These are phyloP conservation scores for Apostichopus leukothele DNA, from an alignment of 53 echinoderm and acorn worm genomes.

Conservation along the genomic window DNA sequence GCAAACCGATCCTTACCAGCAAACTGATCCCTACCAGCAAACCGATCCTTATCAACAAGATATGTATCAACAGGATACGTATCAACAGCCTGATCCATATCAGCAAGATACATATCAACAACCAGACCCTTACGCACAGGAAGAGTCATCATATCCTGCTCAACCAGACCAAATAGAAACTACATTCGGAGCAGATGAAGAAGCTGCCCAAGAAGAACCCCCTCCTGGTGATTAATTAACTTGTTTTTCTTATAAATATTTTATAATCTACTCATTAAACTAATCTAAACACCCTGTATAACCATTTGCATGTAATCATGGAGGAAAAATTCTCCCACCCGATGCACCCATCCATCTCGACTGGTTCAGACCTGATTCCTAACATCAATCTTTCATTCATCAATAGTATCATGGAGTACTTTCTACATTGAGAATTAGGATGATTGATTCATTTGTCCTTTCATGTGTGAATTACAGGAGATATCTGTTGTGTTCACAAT, in stretches of 20 bases:
- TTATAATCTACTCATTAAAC: neutral
- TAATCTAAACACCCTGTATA: too few relatives aligned
- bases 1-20: neutral
- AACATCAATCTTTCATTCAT: too few relatives aligned
- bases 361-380: too few relatives aligned
- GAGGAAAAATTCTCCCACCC: too few relatives aligned
- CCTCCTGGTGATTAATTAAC: neutral
- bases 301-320: too few relatives aligned
- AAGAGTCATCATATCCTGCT: neutral
- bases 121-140: conserved; percentile 14
- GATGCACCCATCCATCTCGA: too few relatives aligned
- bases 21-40: neutral
- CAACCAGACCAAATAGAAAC: conserved; percentile 62
- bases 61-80: conserved; percentile 3
- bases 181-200: conserved; percentile 75
- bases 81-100: conserved; percentile 36
- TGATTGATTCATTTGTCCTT: too few relatives aligned
- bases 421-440: too few relatives aligned
- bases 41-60: too few relatives aligned
- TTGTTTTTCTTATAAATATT: neutral
- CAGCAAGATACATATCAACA: conserved; percentile 24
- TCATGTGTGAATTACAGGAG: too few relatives aligned
- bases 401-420: too few relatives aligned
- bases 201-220: neutral
- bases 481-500: too few relatives aligned